Evolutionary conservation across 2,113 vertebrate genomes (phyloP).

Genomic region (Amphiprion ocellaris): DNA sequence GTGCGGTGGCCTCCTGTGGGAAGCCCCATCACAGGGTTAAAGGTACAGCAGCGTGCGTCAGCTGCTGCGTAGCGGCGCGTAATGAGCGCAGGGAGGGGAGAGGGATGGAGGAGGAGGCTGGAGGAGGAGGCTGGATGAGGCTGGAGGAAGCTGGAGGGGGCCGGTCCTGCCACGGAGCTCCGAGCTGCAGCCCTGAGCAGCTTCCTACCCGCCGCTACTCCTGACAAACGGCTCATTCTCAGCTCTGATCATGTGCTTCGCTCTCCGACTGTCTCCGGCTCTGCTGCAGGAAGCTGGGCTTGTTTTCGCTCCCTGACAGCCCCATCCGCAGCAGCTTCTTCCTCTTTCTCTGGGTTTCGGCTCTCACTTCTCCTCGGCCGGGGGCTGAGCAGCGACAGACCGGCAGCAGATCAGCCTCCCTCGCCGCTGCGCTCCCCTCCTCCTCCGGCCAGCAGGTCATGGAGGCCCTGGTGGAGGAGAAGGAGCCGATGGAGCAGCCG

Average conservation of each 20-base stretch:
- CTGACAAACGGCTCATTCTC: conserved; percentile 45
- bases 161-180: conserved; percentile 40
- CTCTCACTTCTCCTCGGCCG: conserved; percentile 14
- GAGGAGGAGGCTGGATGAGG: neutral
- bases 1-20: conserved; percentile 55
- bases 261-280: conserved; percentile 37
- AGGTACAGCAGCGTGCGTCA: conserved; percentile 79
- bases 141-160: conserved; percentile 7
- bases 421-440: neutral
- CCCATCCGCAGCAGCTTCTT: neutral
- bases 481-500: conserved; percentile 72
- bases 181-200: conserved; percentile 25
- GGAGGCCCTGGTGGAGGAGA: conserved; percentile 68
- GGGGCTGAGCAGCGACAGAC: conserved; percentile 12
- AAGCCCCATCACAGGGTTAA: conserved; percentile 75
- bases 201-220: conserved; percentile 58
- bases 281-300: conserved; percentile 66
- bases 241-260: conserved; percentile 72
- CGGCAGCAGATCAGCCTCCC: neutral
- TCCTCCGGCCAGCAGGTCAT: conserved; percentile 52
- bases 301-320: conserved; percentile 41
- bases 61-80: conserved; percentile 65
- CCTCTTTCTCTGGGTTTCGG: neutral
- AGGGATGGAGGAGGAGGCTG: neutral
- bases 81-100: neutral